Conservation (phyloP, 64 coral and sea anemone species). For the Pachyseris speciosa region DNA sequence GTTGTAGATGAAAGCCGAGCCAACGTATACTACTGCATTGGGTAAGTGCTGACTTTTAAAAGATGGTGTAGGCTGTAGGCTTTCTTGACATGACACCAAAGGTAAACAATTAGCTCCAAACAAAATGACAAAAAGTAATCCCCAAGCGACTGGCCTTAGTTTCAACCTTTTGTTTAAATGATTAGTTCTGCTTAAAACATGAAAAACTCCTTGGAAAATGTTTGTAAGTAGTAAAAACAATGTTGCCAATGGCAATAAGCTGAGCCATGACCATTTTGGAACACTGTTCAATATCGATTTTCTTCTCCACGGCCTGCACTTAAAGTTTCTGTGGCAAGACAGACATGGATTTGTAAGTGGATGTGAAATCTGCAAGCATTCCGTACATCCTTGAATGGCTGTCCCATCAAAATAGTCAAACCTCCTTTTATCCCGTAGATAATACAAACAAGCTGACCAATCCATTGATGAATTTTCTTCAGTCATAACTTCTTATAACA, state of each 20-base stretch:
- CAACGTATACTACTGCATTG: conserved; percentile 59
- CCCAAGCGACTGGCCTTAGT: not conserved
- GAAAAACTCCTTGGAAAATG: not conserved
- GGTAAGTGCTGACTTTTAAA: conserved; percentile 1
- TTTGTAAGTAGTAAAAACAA: conserved; percentile 17
- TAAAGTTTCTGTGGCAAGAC: conserved; percentile 37
- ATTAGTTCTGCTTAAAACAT: not conserved
- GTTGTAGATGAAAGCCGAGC: conserved; percentile 69
- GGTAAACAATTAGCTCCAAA: not conserved
- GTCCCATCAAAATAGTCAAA: not conserved
- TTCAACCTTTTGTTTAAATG: not conserved
- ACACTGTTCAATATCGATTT: not conserved
- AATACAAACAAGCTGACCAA: not conserved
- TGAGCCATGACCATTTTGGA: not conserved
- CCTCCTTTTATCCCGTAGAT: not conserved
- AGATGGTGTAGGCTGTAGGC: conserved; percentile 36
- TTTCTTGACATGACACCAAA: conserved; percentile 41
- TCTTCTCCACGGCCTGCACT: conserved; percentile 65
- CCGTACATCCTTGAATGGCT: not conserved
- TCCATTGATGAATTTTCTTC: not conserved
- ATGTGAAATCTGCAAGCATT: not conserved
- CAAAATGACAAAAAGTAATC: not conserved
- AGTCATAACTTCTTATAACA: not conserved
- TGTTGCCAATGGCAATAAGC: not conserved
- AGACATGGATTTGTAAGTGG: not conserved